These are phyloP conservation scores for Chauna torquata DNA, from an alignment of 2,113 vertebrate species.

Conservation along the genomic window DNA sequence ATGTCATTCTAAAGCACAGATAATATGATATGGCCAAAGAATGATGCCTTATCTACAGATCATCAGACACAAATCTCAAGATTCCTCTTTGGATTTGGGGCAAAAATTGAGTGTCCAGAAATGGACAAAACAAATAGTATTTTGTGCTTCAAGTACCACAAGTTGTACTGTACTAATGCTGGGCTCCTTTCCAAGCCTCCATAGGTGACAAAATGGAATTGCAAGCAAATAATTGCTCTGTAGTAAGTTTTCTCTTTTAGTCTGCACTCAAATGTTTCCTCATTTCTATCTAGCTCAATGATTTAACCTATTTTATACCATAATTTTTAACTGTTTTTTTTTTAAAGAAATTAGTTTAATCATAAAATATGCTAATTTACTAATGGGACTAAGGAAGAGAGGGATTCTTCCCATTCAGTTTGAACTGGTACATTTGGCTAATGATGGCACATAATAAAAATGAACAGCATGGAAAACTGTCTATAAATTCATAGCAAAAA, in stretches of 20 bases:
- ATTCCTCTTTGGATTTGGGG: neutral
- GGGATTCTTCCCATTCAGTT: neutral
- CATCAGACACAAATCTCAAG: neutral
- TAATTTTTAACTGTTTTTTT: neutral
- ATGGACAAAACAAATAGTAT: neutral
- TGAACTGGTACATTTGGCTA: neutral
- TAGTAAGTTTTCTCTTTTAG: neutral
- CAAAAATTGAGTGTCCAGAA: neutral
- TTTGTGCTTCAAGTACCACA: neutral
- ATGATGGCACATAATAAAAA: neutral
- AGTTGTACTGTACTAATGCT: neutral
- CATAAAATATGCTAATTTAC: neutral
- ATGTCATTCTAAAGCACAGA: neutral
- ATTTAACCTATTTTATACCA: neutral
- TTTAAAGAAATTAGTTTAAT: neutral
- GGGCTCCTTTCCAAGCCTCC: neutral
- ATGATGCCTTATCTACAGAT: neutral
- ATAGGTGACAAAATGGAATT: neutral
- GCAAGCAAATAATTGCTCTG: neutral
- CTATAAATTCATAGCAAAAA: neutral
- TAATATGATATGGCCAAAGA: neutral
- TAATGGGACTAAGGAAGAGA: neutral
- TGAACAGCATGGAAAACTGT: neutral
- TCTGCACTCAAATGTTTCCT: neutral
- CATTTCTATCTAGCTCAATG: neutral